These are phyloP conservation scores for Characodon lateralis DNA, from an alignment of 2,797 vertebrate species.

Conservation along the genomic window DNA sequence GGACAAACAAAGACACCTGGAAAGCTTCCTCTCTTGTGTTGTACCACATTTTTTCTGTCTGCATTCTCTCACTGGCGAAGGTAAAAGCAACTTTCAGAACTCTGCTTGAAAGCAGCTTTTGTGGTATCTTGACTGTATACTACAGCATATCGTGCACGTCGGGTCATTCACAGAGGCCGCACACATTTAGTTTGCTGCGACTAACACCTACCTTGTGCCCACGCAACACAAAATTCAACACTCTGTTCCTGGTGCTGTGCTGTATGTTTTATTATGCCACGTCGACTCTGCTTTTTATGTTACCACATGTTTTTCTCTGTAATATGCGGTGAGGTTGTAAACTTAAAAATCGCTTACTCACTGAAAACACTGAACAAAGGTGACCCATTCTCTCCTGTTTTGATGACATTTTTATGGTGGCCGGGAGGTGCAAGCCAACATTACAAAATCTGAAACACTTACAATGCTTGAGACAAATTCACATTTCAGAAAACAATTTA, in stretches of 20 bases:
- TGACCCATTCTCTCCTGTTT: neutral
- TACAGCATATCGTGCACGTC: conserved; percentile 38
- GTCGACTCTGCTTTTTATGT: conserved; percentile 34
- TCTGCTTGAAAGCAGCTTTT: conserved; percentile 64
- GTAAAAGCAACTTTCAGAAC: conserved; percentile 57
- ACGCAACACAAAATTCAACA: conserved; percentile 29
- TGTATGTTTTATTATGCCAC: conserved; percentile 37
- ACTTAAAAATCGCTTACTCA: conserved; percentile 24
- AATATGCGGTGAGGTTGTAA: conserved; percentile 26
- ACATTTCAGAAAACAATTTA: too few relatives aligned
- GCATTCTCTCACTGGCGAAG: conserved; percentile 52
- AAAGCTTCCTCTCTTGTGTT: conserved; percentile 41
- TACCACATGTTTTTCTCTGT: conserved; percentile 38
- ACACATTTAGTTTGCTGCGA: conserved; percentile 17
- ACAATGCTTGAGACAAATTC: too few relatives aligned
- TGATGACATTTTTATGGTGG: neutral
- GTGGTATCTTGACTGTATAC: conserved; percentile 34
- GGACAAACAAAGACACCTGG: conserved; percentile 41
- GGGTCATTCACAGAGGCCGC: conserved; percentile 28
- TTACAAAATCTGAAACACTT: too few relatives aligned
- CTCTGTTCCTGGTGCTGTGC: conserved; percentile 34
- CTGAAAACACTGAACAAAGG: conserved; percentile 21
- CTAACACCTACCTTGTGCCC: conserved; percentile 27
- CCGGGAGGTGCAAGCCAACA: too few relatives aligned
- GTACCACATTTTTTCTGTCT: conserved; percentile 56